phyloP scores from a whole-genome alignment of 2,797 vertebrate species.

The Pseudomugil gertrudae region DNA sequence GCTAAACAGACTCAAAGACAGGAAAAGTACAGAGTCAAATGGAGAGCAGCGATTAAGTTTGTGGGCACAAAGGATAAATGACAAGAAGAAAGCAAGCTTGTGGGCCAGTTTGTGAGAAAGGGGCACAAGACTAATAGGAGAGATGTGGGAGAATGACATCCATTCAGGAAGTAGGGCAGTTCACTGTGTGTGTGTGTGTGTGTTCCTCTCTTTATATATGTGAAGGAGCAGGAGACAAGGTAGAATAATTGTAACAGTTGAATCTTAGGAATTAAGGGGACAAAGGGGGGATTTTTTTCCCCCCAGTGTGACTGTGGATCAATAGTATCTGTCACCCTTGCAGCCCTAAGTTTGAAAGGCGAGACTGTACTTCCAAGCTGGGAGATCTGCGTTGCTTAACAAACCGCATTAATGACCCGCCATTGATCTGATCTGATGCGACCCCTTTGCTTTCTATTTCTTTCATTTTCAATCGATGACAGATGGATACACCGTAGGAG shows the following conservation, averaged over 20 bases:
- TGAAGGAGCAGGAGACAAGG: conserved; percentile 49
- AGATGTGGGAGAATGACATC: conserved; percentile 45
- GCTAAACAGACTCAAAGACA: conserved; percentile 69
- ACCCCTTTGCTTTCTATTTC: conserved; percentile 79
- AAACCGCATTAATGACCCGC: conserved; percentile 83
- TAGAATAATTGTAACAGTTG: conserved; percentile 71
- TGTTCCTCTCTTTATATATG: conserved; percentile 31
- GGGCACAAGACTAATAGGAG: conserved; percentile 41
- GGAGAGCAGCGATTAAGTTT: conserved; percentile 69
- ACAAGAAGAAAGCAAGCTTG: conserved; percentile 55
- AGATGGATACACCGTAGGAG: conserved; percentile 78
- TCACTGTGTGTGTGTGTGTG: conserved; percentile 11
- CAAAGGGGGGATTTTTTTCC: conserved; percentile 65
- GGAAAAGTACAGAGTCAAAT: conserved; percentile 75
- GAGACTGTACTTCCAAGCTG: conserved; percentile 82
- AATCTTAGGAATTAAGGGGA: conserved; percentile 72
- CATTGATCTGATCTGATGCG: conserved; percentile 81
- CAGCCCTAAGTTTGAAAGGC: conserved; percentile 76
- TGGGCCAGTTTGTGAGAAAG: conserved; percentile 34
- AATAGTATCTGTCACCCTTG: conserved; percentile 81
- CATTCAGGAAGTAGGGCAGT: conserved; percentile 59
- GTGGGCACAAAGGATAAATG: conserved; percentile 69
- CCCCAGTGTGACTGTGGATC: conserved; percentile 70
- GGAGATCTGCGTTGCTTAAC: conserved; percentile 83
- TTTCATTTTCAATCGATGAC: conserved; percentile 85